Base-by-base conservation (phyloP, 1,140 invertebrate species). In the Cardiocondyla obscurior region DNA sequence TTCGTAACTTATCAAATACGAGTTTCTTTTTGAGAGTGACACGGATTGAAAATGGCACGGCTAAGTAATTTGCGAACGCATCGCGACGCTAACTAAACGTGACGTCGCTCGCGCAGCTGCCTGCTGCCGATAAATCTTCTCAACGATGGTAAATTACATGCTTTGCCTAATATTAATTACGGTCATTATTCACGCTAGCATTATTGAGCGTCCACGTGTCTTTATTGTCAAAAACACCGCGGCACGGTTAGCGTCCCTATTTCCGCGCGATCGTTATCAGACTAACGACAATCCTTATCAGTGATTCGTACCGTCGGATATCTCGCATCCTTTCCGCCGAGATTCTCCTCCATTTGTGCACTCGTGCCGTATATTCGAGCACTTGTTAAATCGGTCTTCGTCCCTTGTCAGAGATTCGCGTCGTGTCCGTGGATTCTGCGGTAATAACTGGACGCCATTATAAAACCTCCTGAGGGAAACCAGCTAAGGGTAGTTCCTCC, bases 361-460 rank as follows among this genome's bases (percentile, higher is more conserved):
- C 82, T 86, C 81, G 81, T 87, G 62, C 60, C 79, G 73, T 88
- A 88, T 85, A 88, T 88, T 88, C 82, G 87, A 88, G 82, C 85
- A 91, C 90, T 91, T 91, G 90, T 91, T 91, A 91, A 91, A 91
- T 91, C 90, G 90, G 86, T 83, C 87, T 88, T 73, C 85, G 88
- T 91, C 91, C 91, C 90, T 93, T 92, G 92, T 92, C 90, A 91
- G 91, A 91, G 92, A 91, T 93, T 92, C 92, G 91, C 90, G 93
- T 92, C 91, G 91, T 91, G 91, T 93, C 91, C 90, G 92, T 91
- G 90, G 92, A 92, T 93, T 89, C 90, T 92, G 90, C 90, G 90
- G 90, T 94, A 94, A 94, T 94, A 94, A 94, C 93, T 94, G 93
- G 92, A 94, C 93, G 92, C 92, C 93, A 94, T 94, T 94, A 94